These are phyloP conservation scores for Apeira syringaria DNA, from an alignment of 2,888 invertebrate species.

Conservation along the genomic window DNA sequence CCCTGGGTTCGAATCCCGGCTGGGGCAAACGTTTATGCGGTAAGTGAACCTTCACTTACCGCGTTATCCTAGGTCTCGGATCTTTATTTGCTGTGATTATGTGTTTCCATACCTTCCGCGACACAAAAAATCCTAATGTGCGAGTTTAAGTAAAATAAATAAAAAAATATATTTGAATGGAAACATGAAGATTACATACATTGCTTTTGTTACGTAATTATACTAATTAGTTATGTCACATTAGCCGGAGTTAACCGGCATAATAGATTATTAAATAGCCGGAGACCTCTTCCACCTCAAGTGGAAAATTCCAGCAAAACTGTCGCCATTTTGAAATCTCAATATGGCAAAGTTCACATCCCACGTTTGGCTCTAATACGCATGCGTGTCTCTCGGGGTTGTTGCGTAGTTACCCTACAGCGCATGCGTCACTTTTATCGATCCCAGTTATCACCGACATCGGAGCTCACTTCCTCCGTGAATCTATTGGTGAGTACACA, in stretches of 20 bases:
- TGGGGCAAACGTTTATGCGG: too few relatives aligned
- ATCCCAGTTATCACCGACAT: conserved; percentile 34
- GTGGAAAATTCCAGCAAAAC: conserved; percentile 18
- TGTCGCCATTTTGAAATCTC: conserved; percentile 9
- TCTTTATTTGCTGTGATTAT: too few relatives aligned
- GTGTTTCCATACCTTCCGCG: too few relatives aligned
- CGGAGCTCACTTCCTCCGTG: conserved; percentile 58
- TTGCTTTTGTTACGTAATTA: too few relatives aligned
- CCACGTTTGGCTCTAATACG: neutral
- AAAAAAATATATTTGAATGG: too few relatives aligned
- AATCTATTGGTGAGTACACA: conserved; percentile 66
- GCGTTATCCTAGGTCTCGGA: too few relatives aligned
- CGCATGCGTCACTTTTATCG: conserved; percentile 67
- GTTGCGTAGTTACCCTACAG: conserved; percentile 43
- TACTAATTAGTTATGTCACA: too few relatives aligned
- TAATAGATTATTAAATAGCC: neutral
- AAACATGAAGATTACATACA: too few relatives aligned
- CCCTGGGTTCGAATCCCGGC: too few relatives aligned
- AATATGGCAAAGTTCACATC: conserved; percentile 18
- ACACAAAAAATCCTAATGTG: too few relatives aligned
- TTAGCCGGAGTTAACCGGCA: neutral
- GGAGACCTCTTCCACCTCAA: neutral
- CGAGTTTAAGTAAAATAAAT: too few relatives aligned
- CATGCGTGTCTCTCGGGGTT: conserved; percentile 10
- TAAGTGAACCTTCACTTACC: too few relatives aligned